A percentile compares a stretch with the other conserved stretches of the same genome.
These are phyloP conservation scores for Rhombomys opimus DNA, from an alignment of 2,113 vertebrate species.

Conservation along the genomic window DNA sequence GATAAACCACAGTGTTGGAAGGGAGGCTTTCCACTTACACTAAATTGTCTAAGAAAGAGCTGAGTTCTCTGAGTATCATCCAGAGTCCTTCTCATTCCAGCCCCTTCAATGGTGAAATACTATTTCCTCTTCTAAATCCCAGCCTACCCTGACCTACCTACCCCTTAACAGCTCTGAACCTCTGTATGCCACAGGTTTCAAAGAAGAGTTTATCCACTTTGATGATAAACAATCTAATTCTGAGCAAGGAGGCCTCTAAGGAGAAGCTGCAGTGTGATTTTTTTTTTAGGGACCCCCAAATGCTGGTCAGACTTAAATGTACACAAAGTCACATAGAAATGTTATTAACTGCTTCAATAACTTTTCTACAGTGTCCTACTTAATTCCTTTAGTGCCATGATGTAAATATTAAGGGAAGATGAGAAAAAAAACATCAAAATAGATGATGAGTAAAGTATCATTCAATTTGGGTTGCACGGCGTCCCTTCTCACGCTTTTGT, in stretches of 20 bases:
- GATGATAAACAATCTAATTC: neutral
- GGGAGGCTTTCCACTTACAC: neutral
- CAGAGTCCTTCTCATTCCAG: neutral
- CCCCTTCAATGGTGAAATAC: neutral
- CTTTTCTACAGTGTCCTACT: constrained; percentile 19
- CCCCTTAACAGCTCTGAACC: neutral
- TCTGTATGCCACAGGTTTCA: neutral
- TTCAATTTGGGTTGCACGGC: neutral
- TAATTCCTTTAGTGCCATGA: neutral
- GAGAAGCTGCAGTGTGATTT: constrained; percentile 18
- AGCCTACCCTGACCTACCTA: neutral
- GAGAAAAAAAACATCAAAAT: constrained; percentile 22
- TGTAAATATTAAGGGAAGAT: constrained; percentile 57
- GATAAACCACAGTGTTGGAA: constrained; percentile 1
- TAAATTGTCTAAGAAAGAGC: neutral
- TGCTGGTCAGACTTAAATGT: neutral
- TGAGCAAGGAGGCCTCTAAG: neutral
- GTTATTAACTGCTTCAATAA: constrained; percentile 30
- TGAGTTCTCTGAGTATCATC: neutral
- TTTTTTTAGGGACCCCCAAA: constrained; percentile 2
- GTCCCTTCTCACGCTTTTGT: neutral
- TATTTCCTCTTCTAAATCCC: neutral
- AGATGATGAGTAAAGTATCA: constrained; percentile 30
- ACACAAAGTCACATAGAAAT: neutral
- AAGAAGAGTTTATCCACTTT: neutral